Evolutionary conservation across 2,888 invertebrate species (phyloP), one percentile per base, ranked within the genome.

Genomic region (Venusia cambrica): DNA sequence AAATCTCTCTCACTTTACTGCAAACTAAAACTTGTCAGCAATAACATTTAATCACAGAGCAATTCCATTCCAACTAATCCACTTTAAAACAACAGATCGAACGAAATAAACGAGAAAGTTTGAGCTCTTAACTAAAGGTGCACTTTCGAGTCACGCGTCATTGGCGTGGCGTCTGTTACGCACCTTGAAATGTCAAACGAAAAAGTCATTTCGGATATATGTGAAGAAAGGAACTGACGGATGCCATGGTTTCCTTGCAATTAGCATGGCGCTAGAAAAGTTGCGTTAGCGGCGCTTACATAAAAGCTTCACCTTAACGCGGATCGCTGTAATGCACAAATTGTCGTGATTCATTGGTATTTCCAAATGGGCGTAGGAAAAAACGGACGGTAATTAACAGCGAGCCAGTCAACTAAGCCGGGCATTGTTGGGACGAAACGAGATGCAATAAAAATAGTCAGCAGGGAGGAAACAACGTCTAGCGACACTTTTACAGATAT

Each of bases 401-500:
- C 54, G 47, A 48, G 44, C 53, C 56, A 62, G 61, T 60, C 51
- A 57, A 65, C 59, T 67, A 70, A 67, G 57, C 62, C 41, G 26
- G 49, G 51, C 47, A 66, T 70, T 69, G 73, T 68, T 45, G 55
- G 48, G 34, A 48, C 42, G 44, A 54, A 58, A 65, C 54, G 52
- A 65, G 69, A 73, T 51, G 44, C 69, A 73, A 76, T 70, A 72
- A 74, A 73, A 66, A 45, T 51, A 59, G 59, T 57, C 59, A 54
- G 27, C 25, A 34, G 38, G 14, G 33, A 33, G 9, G 22, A 15
- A 38, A 10, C 9, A n/a, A n/a, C n/a, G n/a, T n/a, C n/a, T n/a
- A n/a, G n/a, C n/a, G n/a, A n/a, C n/a, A n/a, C n/a, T n/a, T n/a
- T n/a, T n/a, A n/a, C n/a, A n/a, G n/a, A n/a, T n/a, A n/a, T n/a